Conservation (phyloP, 2,888 invertebrate genomes). For the Parascotia fuliginaria region DNA sequence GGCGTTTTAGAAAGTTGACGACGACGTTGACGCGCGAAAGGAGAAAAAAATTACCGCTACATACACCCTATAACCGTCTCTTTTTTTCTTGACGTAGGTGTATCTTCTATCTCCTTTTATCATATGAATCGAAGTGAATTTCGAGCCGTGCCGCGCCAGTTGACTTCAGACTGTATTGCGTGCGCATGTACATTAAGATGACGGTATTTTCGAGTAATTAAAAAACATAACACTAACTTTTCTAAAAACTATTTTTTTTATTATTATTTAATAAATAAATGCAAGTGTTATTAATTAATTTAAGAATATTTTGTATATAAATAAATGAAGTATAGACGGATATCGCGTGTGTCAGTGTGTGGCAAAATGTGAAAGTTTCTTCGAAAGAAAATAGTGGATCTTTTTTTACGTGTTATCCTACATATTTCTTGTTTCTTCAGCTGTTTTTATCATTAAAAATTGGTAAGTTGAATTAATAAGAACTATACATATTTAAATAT, state of each 20-base stretch:
- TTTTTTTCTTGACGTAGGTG: slow-evolving; percentile 42
- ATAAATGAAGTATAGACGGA: slow-evolving; percentile 30
- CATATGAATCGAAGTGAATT: slow-evolving; percentile 62
- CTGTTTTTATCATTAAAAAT: slow-evolving; percentile 33
- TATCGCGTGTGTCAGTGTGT: slow-evolving; percentile 52
- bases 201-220: slow-evolving; percentile 49
- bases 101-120: slow-evolving; percentile 56
- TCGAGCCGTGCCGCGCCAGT: slow-evolving; percentile 66
- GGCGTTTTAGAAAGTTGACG: slow-evolving; percentile 79
- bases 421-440: slow-evolving; percentile 43
- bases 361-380: slow-evolving; percentile 75
- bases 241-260: slow-evolving; percentile 1
- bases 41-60: slow-evolving; percentile 84
- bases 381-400: slow-evolving; percentile 52
- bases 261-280: slow-evolving; percentile 11
- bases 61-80: slow-evolving; percentile 67
- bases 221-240: slow-evolving; percentile 47
- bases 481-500: too few species aligned
- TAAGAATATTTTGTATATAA: slow-evolving; percentile 14
- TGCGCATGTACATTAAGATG: slow-evolving; percentile 63
- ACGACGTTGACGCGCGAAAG: slow-evolving; percentile 78
- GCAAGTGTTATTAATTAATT: slow-evolving; percentile 22
- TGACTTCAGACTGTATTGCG: slow-evolving; percentile 57
- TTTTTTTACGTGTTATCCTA: slow-evolving; percentile 47
- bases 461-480: slow-evolving; percentile 31